Conservation (phyloP, 2,113 vertebrate species). For the Stercorarius parasiticus region DNA sequence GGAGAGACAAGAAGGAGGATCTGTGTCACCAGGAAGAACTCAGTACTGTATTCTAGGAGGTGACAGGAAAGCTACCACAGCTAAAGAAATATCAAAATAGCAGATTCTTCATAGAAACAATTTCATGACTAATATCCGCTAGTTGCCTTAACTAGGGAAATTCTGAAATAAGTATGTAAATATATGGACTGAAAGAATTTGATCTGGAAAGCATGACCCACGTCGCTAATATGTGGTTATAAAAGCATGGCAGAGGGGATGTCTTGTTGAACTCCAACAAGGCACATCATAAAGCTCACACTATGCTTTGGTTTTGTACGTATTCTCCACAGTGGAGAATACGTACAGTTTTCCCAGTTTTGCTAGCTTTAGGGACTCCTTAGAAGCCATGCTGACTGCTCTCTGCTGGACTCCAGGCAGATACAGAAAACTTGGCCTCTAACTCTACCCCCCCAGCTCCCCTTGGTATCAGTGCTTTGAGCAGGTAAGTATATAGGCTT, state of each 20-base stretch:
- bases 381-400: background rate
- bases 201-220: background rate
- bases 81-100: background rate
- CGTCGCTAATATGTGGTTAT: background rate
- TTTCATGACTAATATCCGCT: background rate
- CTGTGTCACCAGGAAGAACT: background rate
- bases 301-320: accelerated
- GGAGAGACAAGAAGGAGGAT: background rate
- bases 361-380: background rate
- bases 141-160: background rate
- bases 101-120: background rate
- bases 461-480: background rate
- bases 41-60: background rate
- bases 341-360: background rate
- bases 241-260: background rate
- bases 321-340: background rate
- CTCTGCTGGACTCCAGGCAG: background rate
- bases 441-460: background rate
- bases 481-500: background rate
- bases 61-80: background rate
- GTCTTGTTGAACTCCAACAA: background rate
- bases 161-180: background rate
- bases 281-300: background rate
- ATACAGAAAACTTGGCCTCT: background rate
- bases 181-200: background rate